Evolutionary conservation across 2,113 vertebrate genomes (phyloP).

Genomic region (Orientallactaga bullata): DNA sequence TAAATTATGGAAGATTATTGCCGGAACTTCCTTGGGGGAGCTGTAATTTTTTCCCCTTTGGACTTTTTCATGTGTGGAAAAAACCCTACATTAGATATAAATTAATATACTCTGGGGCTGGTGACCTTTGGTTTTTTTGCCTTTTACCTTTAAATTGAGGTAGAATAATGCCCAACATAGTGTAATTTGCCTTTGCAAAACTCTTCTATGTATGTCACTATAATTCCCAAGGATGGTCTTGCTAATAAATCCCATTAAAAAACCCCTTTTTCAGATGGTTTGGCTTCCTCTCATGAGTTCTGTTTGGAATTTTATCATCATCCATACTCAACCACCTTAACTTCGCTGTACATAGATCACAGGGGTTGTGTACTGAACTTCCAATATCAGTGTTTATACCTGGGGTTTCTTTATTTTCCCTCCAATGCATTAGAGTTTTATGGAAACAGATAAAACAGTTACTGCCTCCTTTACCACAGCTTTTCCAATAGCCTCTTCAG

Average conservation of each 20-base stretch:
- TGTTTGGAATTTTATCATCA: conserved; percentile 79
- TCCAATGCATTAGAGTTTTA: conserved; percentile 74
- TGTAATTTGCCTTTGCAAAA: conserved; percentile 82
- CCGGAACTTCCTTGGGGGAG: conserved; percentile 83
- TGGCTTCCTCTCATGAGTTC: conserved; percentile 72
- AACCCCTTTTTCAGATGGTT: conserved; percentile 26
- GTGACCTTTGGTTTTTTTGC: conserved; percentile 82
- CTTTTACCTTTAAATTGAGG: conserved; percentile 84
- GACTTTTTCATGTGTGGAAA: conserved; percentile 85
- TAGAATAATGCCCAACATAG: conserved; percentile 79
- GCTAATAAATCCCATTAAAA: conserved; percentile 83
- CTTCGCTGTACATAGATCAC: conserved; percentile 6
- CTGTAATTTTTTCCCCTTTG: conserved; percentile 82
- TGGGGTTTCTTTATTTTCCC: conserved; percentile 71
- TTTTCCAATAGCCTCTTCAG: conserved; percentile 71
- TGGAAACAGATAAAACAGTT: conserved; percentile 76
- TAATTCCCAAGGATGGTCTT: conserved; percentile 77
- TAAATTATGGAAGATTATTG: conserved; percentile 85
- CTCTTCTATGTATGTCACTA: conserved; percentile 80
- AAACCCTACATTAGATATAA: conserved; percentile 81
- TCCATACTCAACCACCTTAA: conserved; percentile 4
- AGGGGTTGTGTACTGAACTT: conserved; percentile 47
- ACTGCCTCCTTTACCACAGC: conserved; percentile 56
- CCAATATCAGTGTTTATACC: conserved; percentile 61
- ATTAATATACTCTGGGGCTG: conserved; percentile 83